These are phyloP conservation scores for Podocnemis expansa DNA, from an alignment of 2,113 vertebrate species.

Conservation along the genomic window DNA sequence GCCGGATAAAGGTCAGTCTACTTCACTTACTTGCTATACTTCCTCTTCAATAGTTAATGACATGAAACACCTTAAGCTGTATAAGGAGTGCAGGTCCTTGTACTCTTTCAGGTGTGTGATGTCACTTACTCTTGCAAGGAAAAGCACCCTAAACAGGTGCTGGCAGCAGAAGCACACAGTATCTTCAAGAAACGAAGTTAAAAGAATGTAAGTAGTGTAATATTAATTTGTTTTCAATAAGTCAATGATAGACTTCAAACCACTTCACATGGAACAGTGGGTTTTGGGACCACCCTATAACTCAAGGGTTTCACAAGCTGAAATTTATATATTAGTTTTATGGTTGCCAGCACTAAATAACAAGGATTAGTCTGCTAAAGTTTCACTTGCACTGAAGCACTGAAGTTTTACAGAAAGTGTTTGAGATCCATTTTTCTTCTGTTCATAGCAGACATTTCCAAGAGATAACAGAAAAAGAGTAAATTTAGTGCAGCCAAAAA, in stretches of 20 bases:
- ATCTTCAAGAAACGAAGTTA: background rate
- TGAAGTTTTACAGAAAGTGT: background rate
- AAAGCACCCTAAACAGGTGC: background rate
- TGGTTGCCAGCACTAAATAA: background rate
- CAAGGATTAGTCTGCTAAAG: background rate
- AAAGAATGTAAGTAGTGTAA: background rate
- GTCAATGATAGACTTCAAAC: background rate
- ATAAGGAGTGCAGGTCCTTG: background rate
- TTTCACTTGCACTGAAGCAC: background rate
- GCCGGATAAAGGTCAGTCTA: background rate
- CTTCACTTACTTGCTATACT: background rate
- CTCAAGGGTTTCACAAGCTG: background rate
- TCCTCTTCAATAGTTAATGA: background rate
- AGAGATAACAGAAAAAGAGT: slow-evolving; percentile 1
- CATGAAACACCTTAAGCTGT: background rate
- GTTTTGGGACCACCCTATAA: background rate
- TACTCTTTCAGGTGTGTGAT: background rate
- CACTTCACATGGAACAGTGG: background rate
- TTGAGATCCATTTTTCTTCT: background rate
- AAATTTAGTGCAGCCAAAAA: rapidly evolving
- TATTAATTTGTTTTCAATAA: background rate
- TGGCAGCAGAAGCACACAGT: background rate
- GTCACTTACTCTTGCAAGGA: background rate
- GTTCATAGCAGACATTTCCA: background rate
- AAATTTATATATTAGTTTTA: background rate